Conservation (phyloP, 2,797 vertebrate genomes). For the Helostoma temminkii region DNA sequence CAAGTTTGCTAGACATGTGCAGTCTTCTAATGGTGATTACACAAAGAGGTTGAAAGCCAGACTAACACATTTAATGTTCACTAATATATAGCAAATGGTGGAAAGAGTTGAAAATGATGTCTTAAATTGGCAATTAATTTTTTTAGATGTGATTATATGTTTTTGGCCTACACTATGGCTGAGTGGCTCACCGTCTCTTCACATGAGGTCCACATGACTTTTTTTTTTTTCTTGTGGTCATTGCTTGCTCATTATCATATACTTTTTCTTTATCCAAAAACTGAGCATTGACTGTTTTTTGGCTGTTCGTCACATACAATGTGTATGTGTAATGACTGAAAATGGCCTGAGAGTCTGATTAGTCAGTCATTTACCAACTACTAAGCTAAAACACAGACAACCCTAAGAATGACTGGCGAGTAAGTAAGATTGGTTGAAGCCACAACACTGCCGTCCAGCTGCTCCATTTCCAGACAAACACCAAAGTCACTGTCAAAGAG, state of each 20-base stretch:
- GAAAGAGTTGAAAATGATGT: constrained; percentile 13
- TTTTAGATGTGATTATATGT: neutral
- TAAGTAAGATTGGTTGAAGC: constrained; percentile 50
- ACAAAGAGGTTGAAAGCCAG: no score
- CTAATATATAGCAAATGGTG: constrained; percentile 8
- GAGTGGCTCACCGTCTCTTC: neutral
- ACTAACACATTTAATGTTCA: constrained; percentile 8
- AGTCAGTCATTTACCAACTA: constrained; percentile 51
- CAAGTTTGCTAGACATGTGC: constrained; percentile 23
- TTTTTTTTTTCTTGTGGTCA: no score
- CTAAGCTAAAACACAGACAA: constrained; percentile 71
- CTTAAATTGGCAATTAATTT: no score
- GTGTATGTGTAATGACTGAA: constrained; percentile 16
- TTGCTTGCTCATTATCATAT: constrained; percentile 3
- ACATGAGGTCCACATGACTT: neutral
- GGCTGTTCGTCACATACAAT: constrained; percentile 13
- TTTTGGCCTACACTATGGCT: neutral
- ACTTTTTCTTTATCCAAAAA: constrained; percentile 5
- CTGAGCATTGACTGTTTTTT: constrained; percentile 4
- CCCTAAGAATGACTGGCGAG: constrained; percentile 58
- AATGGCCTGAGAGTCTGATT: constrained; percentile 20
- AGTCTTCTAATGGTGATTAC: no score
- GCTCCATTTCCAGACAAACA: constrained; percentile 69
- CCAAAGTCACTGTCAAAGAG: constrained; percentile 67
- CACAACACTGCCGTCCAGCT: constrained; percentile 71